Conservation (phyloP, 2,113 vertebrate genomes). For the Cyanoliseus patagonus region DNA sequence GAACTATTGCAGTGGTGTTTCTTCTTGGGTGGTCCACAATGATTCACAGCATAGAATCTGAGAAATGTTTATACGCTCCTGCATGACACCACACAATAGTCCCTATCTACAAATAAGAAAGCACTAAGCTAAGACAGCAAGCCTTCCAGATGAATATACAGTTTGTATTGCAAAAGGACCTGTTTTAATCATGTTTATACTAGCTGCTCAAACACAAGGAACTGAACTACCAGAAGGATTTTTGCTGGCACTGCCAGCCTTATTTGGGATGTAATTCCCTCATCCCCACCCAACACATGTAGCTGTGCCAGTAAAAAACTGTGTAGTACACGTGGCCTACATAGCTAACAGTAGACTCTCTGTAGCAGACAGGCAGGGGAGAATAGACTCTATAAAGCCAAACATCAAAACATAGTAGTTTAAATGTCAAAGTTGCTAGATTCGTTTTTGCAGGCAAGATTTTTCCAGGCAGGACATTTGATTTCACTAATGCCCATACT, state of each 20-base stretch:
- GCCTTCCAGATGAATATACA: background rate
- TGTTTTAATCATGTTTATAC: background rate
- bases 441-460: background rate
- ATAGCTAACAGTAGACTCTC: background rate
- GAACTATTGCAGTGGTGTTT: background rate
- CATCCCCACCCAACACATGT: background rate
- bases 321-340: background rate
- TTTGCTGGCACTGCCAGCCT: background rate
- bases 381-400: background rate
- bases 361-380: background rate
- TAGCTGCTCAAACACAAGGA: background rate
- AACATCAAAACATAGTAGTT: background rate
- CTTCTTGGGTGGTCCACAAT: background rate
- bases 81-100: background rate
- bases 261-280: background rate
- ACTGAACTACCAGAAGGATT: background rate
- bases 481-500: background rate
- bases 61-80: background rate
- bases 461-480: background rate
- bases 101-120: background rate
- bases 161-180: background rate
- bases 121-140: background rate
- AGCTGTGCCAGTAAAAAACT: background rate
- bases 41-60: background rate
- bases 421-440: background rate